These are phyloP conservation scores for Turritopsis dohrnii DNA, from an alignment of 30 jellyfish, hydroid and myxozoan genomes.

Conservation along the genomic window DNA sequence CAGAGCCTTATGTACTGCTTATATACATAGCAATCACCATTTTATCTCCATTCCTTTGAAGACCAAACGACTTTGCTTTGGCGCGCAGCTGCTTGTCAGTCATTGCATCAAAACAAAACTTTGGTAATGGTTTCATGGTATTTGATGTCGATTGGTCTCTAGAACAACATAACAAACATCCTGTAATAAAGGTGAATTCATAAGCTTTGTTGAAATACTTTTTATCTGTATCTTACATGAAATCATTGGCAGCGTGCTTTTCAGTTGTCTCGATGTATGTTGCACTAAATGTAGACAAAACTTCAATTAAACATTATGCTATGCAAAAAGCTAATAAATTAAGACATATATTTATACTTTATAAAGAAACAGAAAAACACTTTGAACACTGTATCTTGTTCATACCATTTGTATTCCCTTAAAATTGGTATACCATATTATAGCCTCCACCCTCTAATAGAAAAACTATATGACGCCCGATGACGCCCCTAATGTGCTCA, in stretches of 20 bases:
- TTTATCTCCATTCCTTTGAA: conserved; percentile 53
- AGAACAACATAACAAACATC: background rate
- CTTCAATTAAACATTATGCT: background rate
- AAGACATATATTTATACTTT: too few species aligned
- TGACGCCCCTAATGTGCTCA: too few species aligned
- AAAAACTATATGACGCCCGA: too few species aligned
- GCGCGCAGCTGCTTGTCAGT: conserved; percentile 47
- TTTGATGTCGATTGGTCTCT: conserved; percentile 2
- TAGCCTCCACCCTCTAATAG: too few species aligned
- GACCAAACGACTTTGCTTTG: conserved; percentile 43
- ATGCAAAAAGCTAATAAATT: too few species aligned
- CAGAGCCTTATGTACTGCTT: too few species aligned
- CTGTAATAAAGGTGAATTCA: background rate
- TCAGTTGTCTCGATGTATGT: background rate
- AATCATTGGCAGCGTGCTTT: background rate
- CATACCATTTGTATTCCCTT: too few species aligned
- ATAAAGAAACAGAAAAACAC: too few species aligned
- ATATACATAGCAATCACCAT: conserved; percentile 38
- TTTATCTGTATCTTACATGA: background rate
- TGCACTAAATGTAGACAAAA: background rate
- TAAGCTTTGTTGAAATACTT: background rate
- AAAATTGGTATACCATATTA: too few species aligned
- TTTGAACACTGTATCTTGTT: too few species aligned
- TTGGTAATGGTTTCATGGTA: conserved; percentile 37
- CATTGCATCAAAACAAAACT: conserved; percentile 39